Evolutionary conservation across 2,113 vertebrate genomes (phyloP).

Genomic region (Penelope pileata): DNA sequence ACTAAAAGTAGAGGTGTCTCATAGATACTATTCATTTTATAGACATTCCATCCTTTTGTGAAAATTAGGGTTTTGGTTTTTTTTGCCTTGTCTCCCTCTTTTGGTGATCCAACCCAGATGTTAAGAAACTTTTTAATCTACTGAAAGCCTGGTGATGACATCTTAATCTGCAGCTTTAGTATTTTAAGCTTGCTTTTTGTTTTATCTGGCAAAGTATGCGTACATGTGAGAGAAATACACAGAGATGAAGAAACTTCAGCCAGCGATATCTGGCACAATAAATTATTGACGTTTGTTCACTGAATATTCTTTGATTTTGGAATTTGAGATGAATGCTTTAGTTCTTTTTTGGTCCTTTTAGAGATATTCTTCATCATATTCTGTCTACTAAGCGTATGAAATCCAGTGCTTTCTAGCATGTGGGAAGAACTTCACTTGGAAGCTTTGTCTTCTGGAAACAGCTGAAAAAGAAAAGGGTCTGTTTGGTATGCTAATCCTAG

Average conservation of each 20-base stretch:
- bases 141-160: neutral
- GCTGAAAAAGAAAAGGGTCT: neutral
- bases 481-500: conserved; percentile 7
- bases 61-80: neutral
- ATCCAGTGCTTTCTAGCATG: neutral
- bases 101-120: neutral
- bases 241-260: neutral
- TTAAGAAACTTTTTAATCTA: neutral
- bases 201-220: neutral
- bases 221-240: neutral
- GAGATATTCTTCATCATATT: neutral
- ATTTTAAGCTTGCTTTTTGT: neutral
- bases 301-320: neutral
- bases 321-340: neutral
- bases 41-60: neutral
- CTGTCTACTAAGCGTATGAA: neutral
- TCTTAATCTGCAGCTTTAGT: neutral
- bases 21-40: neutral
- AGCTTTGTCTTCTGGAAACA: neutral
- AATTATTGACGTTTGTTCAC: neutral
- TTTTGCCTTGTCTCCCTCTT: accelerated
- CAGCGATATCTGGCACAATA: neutral
- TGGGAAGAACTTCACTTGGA: neutral
- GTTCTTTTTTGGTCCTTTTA: neutral
- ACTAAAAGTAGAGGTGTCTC: neutral